These are phyloP conservation scores for Chaetorhynchus papuensis DNA, from an alignment of 2,113 vertebrate genomes.

Conservation along the genomic window DNA sequence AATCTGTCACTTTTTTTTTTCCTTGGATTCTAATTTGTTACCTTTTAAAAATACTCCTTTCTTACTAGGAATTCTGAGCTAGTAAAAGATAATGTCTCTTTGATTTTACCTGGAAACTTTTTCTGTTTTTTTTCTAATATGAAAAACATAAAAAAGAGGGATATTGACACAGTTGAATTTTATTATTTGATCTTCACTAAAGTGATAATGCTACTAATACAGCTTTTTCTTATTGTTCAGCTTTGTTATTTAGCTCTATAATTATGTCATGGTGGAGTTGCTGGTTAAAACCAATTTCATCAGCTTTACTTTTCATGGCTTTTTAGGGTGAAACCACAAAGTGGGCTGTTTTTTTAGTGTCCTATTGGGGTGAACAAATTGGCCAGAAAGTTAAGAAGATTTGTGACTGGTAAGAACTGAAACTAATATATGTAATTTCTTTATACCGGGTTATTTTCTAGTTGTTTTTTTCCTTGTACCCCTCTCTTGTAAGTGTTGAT, in stretches of 20 bases:
- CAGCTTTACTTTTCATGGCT: not conserved
- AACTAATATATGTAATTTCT: not conserved
- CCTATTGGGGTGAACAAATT: conserved; percentile 96
- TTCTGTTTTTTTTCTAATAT: not conserved
- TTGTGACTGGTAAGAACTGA: conserved; percentile 89
- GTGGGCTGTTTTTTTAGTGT: conserved; percentile 91
- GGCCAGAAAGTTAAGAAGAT: conserved; percentile 98
- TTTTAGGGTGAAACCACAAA: conserved; percentile 85
- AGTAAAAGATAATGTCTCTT: not conserved
- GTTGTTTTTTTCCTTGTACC: not conserved
- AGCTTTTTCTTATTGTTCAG: not conserved
- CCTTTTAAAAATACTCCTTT: not conserved
- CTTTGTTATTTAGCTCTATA: not conserved
- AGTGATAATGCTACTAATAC: not conserved
- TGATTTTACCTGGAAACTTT: not conserved
- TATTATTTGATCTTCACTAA: not conserved
- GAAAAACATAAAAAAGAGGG: not conserved
- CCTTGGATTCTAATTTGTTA: not conserved
- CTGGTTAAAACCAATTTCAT: not conserved
- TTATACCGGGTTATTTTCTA: not conserved
- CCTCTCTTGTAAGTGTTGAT: not conserved
- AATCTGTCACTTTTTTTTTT: not conserved
- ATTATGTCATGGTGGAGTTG: not conserved
- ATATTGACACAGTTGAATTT: not conserved
- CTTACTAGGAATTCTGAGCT: not conserved